Conservation (phyloP, 30 jellyfish, hydroid and myxozoan genomes). For the Hydractinia symbiolongicarpus region DNA sequence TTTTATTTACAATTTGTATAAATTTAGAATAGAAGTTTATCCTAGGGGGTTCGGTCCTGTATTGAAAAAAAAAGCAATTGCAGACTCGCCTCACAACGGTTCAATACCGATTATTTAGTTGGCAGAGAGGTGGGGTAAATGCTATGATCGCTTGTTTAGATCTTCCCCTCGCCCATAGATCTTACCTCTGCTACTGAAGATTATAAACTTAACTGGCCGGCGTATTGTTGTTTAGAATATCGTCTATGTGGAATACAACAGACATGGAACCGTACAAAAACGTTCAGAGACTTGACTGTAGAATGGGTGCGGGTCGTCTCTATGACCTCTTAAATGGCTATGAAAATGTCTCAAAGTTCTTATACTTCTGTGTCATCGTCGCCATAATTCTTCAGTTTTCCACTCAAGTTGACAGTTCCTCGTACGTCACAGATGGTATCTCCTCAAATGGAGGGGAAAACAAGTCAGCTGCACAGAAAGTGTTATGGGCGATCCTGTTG, state of each 20-base stretch:
- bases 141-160: too few species aligned
- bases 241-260: background rate
- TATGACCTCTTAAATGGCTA: background rate
- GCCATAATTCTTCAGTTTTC: background rate
- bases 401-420: constrained; percentile 5
- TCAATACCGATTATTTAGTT: too few species aligned
- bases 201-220: background rate
- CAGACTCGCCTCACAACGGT: too few species aligned
- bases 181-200: background rate
- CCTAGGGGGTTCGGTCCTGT: too few species aligned
- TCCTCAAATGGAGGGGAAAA: constrained; percentile 12
- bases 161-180: too few species aligned
- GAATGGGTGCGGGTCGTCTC: background rate
- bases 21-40: too few species aligned
- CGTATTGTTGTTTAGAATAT: background rate
- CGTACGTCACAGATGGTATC: constrained; percentile 9
- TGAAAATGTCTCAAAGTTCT: background rate
- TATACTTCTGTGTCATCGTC: background rate
- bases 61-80: too few species aligned
- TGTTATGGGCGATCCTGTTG: constrained; percentile 9
- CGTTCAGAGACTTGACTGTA: background rate
- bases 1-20: too few species aligned
- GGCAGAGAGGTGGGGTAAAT: too few species aligned
- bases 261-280: background rate
- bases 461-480: background rate